A percentile compares a stretch with the other conserved stretches of the same genome.
phyloP scores from a whole-genome alignment of 2,113 vertebrate genomes.

The Rhinolophus ferrumequinum region DNA sequence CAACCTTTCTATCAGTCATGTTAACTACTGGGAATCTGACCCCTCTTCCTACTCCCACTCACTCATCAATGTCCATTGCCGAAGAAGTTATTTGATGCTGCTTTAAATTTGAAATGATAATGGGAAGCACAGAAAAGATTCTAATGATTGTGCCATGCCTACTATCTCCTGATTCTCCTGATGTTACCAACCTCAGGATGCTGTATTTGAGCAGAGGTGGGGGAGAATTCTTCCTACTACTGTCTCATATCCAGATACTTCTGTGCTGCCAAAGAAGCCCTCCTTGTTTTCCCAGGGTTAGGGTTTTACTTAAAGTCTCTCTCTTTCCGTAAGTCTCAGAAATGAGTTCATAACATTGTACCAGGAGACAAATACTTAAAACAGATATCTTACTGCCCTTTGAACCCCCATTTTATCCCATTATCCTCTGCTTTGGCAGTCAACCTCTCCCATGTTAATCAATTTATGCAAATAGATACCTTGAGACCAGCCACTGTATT shows the following conservation, averaged over 20 bases:
- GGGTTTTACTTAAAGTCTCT: neutral
- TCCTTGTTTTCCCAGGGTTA: neutral
- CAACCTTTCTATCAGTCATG: neutral
- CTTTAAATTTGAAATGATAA: neutral
- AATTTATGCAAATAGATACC: neutral
- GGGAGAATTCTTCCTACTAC: neutral
- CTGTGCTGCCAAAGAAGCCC: neutral
- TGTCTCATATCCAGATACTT: neutral
- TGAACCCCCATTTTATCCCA: neutral
- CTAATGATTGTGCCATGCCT: neutral
- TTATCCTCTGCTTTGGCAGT: neutral
- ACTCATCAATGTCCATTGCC: neutral
- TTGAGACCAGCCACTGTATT: neutral
- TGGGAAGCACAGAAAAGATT: neutral
- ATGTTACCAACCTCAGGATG: neutral
- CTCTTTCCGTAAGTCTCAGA: neutral
- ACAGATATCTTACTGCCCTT: neutral
- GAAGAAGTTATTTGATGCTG: neutral
- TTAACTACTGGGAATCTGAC: neutral
- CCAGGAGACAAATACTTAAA: neutral
- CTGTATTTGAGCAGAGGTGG: neutral
- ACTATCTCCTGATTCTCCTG: neutral
- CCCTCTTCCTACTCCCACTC: neutral
- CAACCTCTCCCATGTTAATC: neutral
- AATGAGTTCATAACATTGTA: neutral